Percentiles rank a stretch among this genome's conserved stretches.
phyloP scores from a whole-genome alignment of 37 sponge, comb jelly and placozoan species.

The Chondrilla cf. caribensis region DNA sequence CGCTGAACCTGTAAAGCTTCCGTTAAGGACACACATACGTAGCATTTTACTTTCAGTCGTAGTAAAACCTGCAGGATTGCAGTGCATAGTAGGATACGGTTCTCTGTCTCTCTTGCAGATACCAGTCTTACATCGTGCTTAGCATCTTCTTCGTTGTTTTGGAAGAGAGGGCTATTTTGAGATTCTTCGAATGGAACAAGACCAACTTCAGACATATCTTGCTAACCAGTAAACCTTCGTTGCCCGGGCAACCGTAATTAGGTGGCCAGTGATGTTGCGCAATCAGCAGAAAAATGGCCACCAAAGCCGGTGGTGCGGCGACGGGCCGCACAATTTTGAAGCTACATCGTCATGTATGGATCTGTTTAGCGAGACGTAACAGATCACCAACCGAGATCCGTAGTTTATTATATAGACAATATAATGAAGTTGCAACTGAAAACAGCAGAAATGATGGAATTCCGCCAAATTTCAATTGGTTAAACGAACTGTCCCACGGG shows the following conservation, averaged over 20 bases:
- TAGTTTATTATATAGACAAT: too few relatives aligned
- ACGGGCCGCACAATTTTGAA: too few relatives aligned
- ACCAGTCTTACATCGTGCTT: too few relatives aligned
- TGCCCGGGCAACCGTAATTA: not conserved
- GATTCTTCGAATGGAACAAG: not conserved
- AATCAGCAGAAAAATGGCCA: constrained; percentile 1
- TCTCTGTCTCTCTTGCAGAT: too few relatives aligned
- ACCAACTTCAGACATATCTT: not conserved
- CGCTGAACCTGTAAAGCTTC: not conserved
- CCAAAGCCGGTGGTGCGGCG: not conserved
- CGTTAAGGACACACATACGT: too few relatives aligned
- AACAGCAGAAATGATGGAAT: constrained; percentile 7
- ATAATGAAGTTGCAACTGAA: not conserved
- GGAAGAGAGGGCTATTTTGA: constrained; percentile 1
- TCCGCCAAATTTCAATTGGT: too few relatives aligned
- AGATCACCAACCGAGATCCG: too few relatives aligned
- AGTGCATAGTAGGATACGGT: too few relatives aligned
- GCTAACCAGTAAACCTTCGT: not conserved
- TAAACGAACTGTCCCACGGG: constrained; percentile 37
- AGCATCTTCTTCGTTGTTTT: not conserved
- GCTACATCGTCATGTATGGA: too few relatives aligned
- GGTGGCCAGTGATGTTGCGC: not conserved
- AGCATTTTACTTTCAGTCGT: too few relatives aligned
- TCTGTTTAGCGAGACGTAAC: too few relatives aligned
- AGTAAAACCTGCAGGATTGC: too few relatives aligned